Evolutionary conservation across 2,888 invertebrate species (phyloP).

Genomic region (Epinotia bilunana): DNA sequence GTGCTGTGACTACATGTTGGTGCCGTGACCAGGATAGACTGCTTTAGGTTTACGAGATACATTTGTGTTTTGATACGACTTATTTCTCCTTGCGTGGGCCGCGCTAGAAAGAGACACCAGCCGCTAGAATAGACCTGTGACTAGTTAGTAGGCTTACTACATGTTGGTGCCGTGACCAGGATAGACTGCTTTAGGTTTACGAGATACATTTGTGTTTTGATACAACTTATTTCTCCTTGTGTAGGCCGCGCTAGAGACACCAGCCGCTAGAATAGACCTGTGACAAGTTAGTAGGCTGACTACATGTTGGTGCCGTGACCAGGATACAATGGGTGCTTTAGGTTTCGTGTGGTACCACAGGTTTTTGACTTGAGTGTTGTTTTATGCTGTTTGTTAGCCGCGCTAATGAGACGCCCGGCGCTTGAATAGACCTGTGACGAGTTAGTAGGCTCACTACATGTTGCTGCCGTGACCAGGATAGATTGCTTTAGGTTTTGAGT

Average conservation of each 20-base stretch:
- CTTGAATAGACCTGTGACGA: background rate
- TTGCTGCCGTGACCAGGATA: background rate
- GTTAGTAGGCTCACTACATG: background rate
- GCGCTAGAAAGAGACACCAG: slow-evolving; percentile 44
- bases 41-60: too few species aligned
- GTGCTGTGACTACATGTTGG: background rate
- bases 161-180: too few species aligned
- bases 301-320: background rate
- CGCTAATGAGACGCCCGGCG: slow-evolving; percentile 32
- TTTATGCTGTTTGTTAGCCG: slow-evolving; percentile 59
- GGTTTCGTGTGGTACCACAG: background rate
- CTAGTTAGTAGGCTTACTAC: too few species aligned
- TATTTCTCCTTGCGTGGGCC: slow-evolving; percentile 58
- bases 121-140: background rate
- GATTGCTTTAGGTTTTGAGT: too few species aligned
- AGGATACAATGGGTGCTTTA: background rate
- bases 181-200: too few species aligned
- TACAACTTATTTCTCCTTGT: slow-evolving; percentile 52
- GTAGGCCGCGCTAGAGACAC: slow-evolving; percentile 52
- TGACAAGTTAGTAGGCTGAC: background rate
- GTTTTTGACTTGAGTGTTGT: background rate
- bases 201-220: too few species aligned
- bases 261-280: slow-evolving; percentile 10
- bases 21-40: background rate
- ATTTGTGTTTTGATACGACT: too few species aligned